A percentile compares a stretch with the other conserved stretches of the same genome.
Conservation (phyloP, 2,888 invertebrate genomes). For the Hetaerina titia region DNA sequence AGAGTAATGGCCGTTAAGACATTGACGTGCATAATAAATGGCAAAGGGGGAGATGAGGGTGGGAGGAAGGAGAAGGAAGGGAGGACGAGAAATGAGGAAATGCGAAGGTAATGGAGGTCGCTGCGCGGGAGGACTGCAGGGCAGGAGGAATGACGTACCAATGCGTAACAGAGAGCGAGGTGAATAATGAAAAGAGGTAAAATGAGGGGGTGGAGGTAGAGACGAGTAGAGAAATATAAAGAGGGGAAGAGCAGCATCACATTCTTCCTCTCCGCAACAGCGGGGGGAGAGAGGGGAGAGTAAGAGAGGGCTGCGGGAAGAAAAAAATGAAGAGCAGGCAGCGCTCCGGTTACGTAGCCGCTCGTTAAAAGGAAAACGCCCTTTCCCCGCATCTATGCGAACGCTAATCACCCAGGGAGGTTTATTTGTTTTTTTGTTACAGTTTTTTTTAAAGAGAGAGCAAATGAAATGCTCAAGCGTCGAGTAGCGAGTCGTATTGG, state of each 20-base stretch:
- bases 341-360: constrained; percentile 35
- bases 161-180: not conserved
- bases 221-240: not conserved
- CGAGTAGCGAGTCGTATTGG: not conserved
- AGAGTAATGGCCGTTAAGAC: constrained; percentile 21
- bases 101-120: not conserved
- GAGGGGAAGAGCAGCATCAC: not conserved
- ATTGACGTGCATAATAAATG: constrained; percentile 27
- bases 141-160: not conserved
- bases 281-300: not conserved
- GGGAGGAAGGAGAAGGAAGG: not conserved
- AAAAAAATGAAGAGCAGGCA: not conserved
- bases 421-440: not conserved
- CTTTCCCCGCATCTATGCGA: not conserved
- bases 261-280: not conserved
- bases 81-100: not conserved
- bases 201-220: not conserved
- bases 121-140: not conserved
- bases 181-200: not conserved
- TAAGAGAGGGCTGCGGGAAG: not conserved
- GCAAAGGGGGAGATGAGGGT: not conserved
- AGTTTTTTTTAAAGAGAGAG: not conserved
- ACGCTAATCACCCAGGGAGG: constrained; percentile 24
- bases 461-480: constrained; percentile 1
- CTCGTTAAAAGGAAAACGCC: constrained; percentile 6